A percentile compares a stretch with the other conserved stretches of the same genome.
Conservation (phyloP, 2,797 vertebrate genomes). For the Sebastiscus tertius region DNA sequence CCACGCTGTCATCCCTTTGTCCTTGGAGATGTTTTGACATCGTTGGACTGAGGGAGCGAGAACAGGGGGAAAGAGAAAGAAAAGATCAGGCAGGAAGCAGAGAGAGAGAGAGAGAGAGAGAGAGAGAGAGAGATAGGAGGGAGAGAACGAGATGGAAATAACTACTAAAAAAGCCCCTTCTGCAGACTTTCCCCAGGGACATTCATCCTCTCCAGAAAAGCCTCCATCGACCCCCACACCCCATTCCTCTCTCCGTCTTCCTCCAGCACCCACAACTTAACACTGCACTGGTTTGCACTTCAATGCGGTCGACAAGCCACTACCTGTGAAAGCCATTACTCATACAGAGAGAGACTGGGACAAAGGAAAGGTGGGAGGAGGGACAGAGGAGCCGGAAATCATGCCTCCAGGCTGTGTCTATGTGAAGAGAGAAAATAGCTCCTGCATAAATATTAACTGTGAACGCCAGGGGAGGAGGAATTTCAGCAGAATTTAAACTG, state of each 20-base stretch:
- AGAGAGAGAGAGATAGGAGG: background rate
- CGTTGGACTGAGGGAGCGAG: background rate
- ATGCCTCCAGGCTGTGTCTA: slow-evolving; percentile 69
- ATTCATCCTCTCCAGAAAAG: slow-evolving; percentile 66
- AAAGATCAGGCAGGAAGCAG: slow-evolving; percentile 62
- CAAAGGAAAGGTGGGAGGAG: slow-evolving; percentile 61
- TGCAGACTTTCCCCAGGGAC: slow-evolving; percentile 66
- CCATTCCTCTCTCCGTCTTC: slow-evolving; percentile 60
- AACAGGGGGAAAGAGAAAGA: slow-evolving; percentile 4
- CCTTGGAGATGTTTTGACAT: background rate
- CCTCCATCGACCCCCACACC: slow-evolving; percentile 57
- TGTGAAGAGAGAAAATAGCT: slow-evolving; percentile 65
- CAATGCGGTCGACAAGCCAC: slow-evolving; percentile 74
- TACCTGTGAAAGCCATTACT: slow-evolving; percentile 82
- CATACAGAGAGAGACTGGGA: slow-evolving; percentile 57
- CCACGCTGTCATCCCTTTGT: slow-evolving; percentile 39
- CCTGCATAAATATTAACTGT: slow-evolving; percentile 76
- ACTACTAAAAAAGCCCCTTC: slow-evolving; percentile 40
- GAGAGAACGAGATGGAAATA: slow-evolving; percentile 29
- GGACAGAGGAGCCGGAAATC: slow-evolving; percentile 70
- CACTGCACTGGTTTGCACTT: slow-evolving; percentile 70
- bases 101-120: slow-evolving; percentile 39
- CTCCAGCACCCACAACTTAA: slow-evolving; percentile 70
- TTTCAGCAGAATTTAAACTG: slow-evolving; percentile 61
- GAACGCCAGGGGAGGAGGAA: slow-evolving; percentile 36